phyloP scores from a whole-genome alignment of 2,113 vertebrate species.

The Nothoprocta perdicaria region DNA sequence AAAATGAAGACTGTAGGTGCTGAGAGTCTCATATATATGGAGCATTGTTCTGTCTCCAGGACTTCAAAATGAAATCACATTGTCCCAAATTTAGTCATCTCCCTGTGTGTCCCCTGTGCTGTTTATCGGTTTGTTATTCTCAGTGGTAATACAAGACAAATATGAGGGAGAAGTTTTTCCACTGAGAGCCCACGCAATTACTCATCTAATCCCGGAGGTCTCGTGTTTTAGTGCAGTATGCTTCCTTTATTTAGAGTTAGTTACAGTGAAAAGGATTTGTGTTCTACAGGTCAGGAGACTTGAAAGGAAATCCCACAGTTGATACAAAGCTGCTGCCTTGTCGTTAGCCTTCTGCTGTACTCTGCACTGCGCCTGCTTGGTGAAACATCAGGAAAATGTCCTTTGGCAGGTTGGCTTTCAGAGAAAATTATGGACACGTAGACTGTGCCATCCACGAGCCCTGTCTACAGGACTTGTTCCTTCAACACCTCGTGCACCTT shows the following conservation, averaged over 20 bases:
- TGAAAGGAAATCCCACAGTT: not conserved
- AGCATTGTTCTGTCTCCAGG: not conserved
- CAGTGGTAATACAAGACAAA: not conserved
- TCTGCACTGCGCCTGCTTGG: not conserved
- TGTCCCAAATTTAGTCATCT: not conserved
- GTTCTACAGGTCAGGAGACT: not conserved
- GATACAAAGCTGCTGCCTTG: not conserved
- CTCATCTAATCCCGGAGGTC: not conserved
- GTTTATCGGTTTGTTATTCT: not conserved
- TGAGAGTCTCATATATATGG: not conserved
- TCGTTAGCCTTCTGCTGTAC: not conserved
- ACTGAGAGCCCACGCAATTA: not conserved
- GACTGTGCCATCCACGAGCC: not conserved
- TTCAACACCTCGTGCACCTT: not conserved
- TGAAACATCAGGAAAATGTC: not conserved
- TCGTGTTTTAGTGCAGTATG: not conserved
- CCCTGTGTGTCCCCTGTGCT: not conserved
- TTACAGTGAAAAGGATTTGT: not conserved
- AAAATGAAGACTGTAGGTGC: not conserved
- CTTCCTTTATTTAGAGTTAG: not conserved
- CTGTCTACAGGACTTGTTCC: not conserved
- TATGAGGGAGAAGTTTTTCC: not conserved
- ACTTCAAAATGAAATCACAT: not conserved
- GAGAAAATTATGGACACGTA: not conserved
- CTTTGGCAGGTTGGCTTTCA: not conserved